Evolutionary conservation across 2,113 vertebrate genomes (phyloP).

Genomic region (Centropus bengalensis): DNA sequence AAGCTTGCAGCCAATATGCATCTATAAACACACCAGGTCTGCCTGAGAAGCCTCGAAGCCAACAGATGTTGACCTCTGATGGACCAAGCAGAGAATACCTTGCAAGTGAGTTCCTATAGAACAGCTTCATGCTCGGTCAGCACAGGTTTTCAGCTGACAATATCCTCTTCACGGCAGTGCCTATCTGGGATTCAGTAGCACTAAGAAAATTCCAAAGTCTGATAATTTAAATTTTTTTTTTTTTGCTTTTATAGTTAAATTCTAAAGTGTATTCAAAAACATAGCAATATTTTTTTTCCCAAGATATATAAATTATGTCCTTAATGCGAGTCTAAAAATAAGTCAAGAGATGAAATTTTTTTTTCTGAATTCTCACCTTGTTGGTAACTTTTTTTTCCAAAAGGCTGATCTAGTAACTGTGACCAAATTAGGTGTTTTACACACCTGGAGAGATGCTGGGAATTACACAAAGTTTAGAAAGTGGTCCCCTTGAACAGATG

Average conservation of each 20-base stretch:
- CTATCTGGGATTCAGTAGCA: not conserved
- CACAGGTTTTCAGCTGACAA: not conserved
- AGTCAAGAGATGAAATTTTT: not conserved
- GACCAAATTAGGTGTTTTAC: not conserved
- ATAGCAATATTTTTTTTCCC: not conserved
- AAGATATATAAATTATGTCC: not conserved
- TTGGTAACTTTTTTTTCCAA: not conserved
- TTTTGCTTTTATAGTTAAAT: not conserved
- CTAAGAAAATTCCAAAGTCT: not conserved
- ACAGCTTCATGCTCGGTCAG: not conserved
- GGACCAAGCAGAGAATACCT: not conserved
- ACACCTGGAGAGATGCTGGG: not conserved
- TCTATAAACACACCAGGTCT: not conserved
- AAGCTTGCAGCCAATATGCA: not conserved
- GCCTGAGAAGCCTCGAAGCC: not conserved
- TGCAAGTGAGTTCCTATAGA: not conserved
- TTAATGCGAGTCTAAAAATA: not conserved
- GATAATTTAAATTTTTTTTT: not conserved
- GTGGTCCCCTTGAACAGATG: conserved; percentile 19
- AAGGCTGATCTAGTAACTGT: not conserved
- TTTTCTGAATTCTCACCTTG: not conserved
- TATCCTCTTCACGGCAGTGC: conserved; percentile 50
- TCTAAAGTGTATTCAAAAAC: not conserved
- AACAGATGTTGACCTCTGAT: not conserved
- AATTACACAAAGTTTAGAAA: conserved; percentile 47